These are phyloP conservation scores for Diprion similis DNA, from an alignment of 1,140 invertebrate genomes.

Conservation along the genomic window DNA sequence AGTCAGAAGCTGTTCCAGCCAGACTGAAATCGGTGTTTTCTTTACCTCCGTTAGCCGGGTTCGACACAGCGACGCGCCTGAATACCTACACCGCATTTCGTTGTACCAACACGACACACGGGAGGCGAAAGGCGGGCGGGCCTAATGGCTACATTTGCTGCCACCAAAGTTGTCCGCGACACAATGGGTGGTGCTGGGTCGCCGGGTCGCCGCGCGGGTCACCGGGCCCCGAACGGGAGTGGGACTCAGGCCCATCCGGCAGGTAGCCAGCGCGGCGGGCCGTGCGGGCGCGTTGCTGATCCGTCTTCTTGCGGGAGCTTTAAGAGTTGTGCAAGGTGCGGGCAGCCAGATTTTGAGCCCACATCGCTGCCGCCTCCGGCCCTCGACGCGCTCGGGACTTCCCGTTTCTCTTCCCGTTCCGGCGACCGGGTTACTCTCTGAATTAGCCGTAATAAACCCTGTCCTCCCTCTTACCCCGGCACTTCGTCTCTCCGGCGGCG, in stretches of 20 bases:
- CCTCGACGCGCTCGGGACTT: not conserved
- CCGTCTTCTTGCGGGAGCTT: not conserved
- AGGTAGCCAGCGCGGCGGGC: not conserved
- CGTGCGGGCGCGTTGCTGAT: not conserved
- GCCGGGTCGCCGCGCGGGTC: not conserved
- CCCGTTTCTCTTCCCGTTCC: not conserved
- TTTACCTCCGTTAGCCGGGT: not conserved
- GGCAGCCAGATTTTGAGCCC: not conserved
- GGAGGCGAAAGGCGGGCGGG: not conserved
- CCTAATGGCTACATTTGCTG: constrained; percentile 5
- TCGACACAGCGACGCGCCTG: not conserved
- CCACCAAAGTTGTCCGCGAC: constrained; percentile 1
- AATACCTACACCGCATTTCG: not conserved
- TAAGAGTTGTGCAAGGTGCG: not conserved
- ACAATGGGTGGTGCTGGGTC: constrained; percentile 4
- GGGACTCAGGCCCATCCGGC: not conserved
- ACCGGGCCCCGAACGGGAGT: not conserved
- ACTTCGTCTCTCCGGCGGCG: no score
- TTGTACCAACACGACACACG: not conserved
- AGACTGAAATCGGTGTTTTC: not conserved
- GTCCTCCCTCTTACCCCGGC: not conserved
- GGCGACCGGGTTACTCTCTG: not conserved
- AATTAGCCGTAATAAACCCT: constrained; percentile 2
- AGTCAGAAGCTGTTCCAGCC: not conserved
- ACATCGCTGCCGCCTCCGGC: not conserved